Percentiles rank a stretch among this genome's conserved stretches.
Evolutionary conservation across 2,113 vertebrate species (phyloP).

Genomic region (Riparia riparia): DNA sequence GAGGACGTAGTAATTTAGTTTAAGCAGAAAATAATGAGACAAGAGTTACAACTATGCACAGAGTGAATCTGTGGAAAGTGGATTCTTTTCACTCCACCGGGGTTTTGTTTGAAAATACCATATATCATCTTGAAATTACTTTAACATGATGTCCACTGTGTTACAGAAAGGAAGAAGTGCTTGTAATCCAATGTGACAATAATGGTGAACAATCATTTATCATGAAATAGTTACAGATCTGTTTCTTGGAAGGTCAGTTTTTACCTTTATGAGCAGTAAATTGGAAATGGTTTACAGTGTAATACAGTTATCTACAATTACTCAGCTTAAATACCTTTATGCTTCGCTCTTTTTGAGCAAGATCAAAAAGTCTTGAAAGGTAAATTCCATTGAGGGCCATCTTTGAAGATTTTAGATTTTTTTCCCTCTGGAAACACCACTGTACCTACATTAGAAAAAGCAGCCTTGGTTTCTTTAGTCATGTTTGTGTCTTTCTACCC

Average conservation of each 20-base stretch:
- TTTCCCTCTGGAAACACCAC: not conserved
- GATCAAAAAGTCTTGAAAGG: not conserved
- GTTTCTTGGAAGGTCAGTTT: not conserved
- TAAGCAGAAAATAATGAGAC: not conserved
- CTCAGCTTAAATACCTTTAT: not conserved
- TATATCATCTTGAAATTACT: not conserved
- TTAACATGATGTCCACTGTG: not conserved
- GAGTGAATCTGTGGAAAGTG: not conserved
- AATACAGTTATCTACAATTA: not conserved
- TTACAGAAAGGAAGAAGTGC: not conserved
- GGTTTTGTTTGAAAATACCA: not conserved
- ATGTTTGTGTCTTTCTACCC: slow-evolving; percentile 16
- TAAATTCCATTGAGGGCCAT: not conserved
- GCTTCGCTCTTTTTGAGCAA: not conserved
- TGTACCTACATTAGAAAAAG: not conserved
- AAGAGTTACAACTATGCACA: not conserved
- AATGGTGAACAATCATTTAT: not conserved
- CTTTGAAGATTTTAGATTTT: not conserved
- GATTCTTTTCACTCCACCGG: not conserved
- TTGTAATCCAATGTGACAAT: not conserved
- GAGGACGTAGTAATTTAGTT: not conserved
- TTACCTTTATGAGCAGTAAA: not conserved
- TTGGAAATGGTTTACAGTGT: not conserved
- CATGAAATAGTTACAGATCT: not conserved
- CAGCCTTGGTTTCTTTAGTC: slow-evolving; percentile 5